These are phyloP conservation scores for Hydropsyche tenuis DNA, from an alignment of 1,140 invertebrate species.

Conservation along the genomic window DNA sequence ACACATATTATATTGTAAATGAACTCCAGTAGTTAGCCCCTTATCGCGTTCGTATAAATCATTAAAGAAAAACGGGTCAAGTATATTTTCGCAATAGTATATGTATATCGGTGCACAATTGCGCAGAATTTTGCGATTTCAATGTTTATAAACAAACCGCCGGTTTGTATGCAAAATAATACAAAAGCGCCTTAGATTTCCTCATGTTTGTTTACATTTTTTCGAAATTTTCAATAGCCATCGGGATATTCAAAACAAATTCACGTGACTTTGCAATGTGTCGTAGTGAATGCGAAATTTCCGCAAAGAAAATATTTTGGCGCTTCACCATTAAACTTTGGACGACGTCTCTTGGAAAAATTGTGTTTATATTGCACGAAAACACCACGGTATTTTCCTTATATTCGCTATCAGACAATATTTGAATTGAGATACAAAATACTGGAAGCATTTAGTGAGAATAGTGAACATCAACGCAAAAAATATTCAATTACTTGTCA, in stretches of 20 bases:
- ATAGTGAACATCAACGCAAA: no score
- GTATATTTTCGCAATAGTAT: background rate
- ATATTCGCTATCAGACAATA: no score
- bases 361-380: no score
- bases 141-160: background rate
- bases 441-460: no score
- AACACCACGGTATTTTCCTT: no score
- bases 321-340: background rate
- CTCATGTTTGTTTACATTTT: background rate
- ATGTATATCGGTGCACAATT: no score
- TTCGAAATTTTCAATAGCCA: background rate
- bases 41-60: no score
- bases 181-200: background rate
- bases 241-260: background rate
- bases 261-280: slow-evolving; percentile 6
- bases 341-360: background rate
- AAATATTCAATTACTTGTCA: no score
- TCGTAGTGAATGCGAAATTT: slow-evolving; percentile 4
- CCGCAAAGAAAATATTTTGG: background rate
- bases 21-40: no score
- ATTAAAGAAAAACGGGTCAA: background rate
- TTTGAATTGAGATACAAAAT: no score
- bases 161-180: background rate
- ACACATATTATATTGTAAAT: no score
- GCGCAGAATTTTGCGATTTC: no score